Evolutionary conservation across 2,797 vertebrate genomes (phyloP).

Genomic region (Botia kubotai): DNA sequence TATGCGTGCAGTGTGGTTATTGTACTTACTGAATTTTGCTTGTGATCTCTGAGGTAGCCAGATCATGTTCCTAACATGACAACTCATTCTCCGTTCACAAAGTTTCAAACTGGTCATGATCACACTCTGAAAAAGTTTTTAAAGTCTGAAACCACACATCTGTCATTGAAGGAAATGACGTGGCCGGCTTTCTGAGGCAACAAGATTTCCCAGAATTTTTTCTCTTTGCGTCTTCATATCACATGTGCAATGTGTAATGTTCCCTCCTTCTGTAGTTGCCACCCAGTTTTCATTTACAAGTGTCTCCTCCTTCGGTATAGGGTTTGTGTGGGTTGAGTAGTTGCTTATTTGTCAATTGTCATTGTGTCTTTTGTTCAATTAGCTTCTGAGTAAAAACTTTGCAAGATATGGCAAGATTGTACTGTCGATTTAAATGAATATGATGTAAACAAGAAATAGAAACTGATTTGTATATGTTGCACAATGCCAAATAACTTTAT

Average conservation of each 20-base stretch:
- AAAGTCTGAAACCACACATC: conserved; percentile 78
- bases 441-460: not conserved
- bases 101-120: conserved; percentile 72
- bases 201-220: conserved; percentile 79
- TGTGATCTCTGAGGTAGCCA: conserved; percentile 68
- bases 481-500: not conserved
- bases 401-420: not conserved
- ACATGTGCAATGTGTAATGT: conserved; percentile 61
- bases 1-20: conserved; percentile 25
- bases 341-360: not conserved
- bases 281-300: conserved; percentile 31
- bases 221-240: conserved; percentile 53
- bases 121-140: conserved; percentile 75
- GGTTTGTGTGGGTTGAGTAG: conserved; percentile 13
- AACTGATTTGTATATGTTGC: conserved; percentile 3
- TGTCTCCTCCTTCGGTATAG: not conserved
- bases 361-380: not conserved
- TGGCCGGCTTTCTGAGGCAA: conserved; percentile 75
- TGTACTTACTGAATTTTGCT: conserved; percentile 75
- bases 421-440: not conserved
- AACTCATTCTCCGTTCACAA: conserved; percentile 77
- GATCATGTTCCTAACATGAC: conserved; percentile 78
- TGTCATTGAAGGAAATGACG: conserved; percentile 83
- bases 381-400: not conserved
- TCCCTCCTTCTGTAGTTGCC: conserved; percentile 37